phyloP scores from a whole-genome alignment of 2,888 invertebrate species.

The Lumbricus terrestris region DNA sequence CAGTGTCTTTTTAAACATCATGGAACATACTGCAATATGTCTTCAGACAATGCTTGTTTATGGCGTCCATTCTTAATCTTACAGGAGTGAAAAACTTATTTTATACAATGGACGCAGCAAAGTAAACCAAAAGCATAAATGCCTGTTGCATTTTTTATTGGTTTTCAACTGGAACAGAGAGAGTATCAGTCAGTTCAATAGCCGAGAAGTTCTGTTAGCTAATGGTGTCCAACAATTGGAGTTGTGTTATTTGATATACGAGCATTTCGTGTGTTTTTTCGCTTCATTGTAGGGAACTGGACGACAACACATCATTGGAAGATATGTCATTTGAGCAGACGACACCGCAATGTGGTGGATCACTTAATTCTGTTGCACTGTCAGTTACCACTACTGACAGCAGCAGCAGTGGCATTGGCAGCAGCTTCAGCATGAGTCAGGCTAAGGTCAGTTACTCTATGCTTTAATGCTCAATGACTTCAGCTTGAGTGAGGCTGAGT shows the following conservation, averaged over 20 bases:
- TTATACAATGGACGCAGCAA: no score
- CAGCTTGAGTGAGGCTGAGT: background rate
- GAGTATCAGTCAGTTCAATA: background rate
- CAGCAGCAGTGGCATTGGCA: conserved; percentile 74
- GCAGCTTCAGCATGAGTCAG: conserved; percentile 28
- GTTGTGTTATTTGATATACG: background rate
- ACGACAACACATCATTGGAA: conserved; percentile 68
- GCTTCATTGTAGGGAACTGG: conserved; percentile 74
- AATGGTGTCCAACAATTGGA: background rate
- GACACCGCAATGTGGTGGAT: conserved; percentile 64
- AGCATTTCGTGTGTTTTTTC: background rate
- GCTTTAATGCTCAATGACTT: background rate
- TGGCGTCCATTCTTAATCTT: no score
- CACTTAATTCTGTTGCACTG: conserved; percentile 64
- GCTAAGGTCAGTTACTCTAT: conserved; percentile 26
- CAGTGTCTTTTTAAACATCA: no score
- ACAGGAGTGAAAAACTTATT: no score
- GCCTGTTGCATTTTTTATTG: background rate
- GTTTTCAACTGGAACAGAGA: background rate
- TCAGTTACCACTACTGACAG: conserved; percentile 71
- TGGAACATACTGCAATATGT: no score
- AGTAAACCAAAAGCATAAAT: no score
- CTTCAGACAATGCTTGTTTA: no score
- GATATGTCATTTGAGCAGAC: conserved; percentile 60
- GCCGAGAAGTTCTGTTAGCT: background rate